A percentile compares a stretch with the other conserved stretches of the same genome.
Conservation (phyloP, 1,140 invertebrate species). For the Sitophilus oryzae region DNA sequence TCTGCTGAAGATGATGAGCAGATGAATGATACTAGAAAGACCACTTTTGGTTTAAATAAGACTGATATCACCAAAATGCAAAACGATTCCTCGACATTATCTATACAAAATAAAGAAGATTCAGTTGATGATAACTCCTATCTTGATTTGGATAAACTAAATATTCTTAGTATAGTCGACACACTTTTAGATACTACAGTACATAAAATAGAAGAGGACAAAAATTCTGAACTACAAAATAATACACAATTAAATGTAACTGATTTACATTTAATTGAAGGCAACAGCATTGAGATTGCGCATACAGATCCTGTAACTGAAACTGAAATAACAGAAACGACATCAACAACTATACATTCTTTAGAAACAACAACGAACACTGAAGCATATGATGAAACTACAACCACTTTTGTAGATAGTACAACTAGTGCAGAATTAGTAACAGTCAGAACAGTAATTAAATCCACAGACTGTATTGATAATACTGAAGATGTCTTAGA, state of each 20-base stretch:
- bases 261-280: neutral
- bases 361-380: neutral
- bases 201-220: conserved; percentile 17
- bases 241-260: neutral
- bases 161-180: conserved; percentile 29
- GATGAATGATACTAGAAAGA: too few species aligned
- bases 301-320: neutral
- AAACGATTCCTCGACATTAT: neutral
- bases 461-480: conserved; percentile 38
- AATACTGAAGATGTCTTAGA: neutral
- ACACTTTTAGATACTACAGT: conserved; percentile 24
- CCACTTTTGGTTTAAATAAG: too few species aligned
- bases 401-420: neutral
- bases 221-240: neutral
- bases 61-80: neutral
- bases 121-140: conserved; percentile 20
- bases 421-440: conserved; percentile 3
- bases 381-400: neutral
- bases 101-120: conserved; percentile 5
- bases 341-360: neutral
- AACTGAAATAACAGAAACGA: neutral
- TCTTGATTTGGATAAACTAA: conserved; percentile 17
- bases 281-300: neutral
- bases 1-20: too few species aligned
- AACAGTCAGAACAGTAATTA: conserved; percentile 32